These are phyloP conservation scores for Chauna torquata DNA, from an alignment of 2,113 vertebrate species.

Conservation along the genomic window DNA sequence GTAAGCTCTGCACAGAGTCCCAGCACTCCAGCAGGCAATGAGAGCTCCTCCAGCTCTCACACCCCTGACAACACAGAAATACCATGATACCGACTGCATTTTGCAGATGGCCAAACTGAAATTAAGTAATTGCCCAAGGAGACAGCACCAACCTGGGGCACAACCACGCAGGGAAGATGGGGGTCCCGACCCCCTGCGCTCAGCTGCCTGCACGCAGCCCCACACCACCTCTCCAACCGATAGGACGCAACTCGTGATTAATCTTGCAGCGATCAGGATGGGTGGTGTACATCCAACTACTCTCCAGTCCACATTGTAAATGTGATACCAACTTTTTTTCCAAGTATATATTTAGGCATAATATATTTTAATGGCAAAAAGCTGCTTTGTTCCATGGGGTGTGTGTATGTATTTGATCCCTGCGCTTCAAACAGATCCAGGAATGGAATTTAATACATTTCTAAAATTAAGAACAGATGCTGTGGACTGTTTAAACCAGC, in stretches of 20 bases:
- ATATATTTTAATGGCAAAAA: conserved; percentile 54
- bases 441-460: conserved; percentile 65
- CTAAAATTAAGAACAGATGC: conserved; percentile 73
- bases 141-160: accelerated
- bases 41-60: background rate
- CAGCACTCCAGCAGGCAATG: accelerated
- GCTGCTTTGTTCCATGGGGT: conserved; percentile 9
- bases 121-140: no score
- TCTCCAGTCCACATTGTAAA: background rate
- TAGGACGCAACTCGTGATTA: accelerated
- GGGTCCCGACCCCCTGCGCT: accelerated
- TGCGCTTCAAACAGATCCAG: conserved; percentile 52
- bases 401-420: conserved; percentile 19
- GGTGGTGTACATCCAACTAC: accelerated
- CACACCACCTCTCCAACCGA: accelerated
- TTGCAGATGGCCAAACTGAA: background rate
- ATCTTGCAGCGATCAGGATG: background rate
- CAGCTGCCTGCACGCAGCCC: background rate
- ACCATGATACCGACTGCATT: accelerated
- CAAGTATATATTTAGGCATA: conserved; percentile 1
- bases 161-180: no score
- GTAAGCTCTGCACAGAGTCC: background rate
- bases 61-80: background rate
- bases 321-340: background rate
- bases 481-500: conserved; percentile 45